phyloP scores from a whole-genome alignment of 2,113 vertebrate species.

The Ranitomeya variabilis region DNA sequence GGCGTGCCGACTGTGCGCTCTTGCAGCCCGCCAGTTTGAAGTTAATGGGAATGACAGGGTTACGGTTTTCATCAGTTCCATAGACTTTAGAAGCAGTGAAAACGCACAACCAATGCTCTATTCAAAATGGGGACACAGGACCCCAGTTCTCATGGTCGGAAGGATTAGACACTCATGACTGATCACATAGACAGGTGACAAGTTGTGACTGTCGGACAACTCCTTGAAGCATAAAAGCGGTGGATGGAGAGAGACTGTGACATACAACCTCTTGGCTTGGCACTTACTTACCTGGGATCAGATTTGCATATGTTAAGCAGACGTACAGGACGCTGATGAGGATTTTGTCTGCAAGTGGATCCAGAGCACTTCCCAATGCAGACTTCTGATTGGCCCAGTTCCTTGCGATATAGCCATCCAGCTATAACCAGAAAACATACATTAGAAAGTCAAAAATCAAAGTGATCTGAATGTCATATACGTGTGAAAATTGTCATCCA shows the following conservation, averaged over 20 bases:
- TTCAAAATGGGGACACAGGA: too few relatives aligned
- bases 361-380: constrained; percentile 93
- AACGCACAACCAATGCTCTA: too few relatives aligned
- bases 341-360: constrained; percentile 97
- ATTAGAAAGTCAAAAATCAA: not conserved
- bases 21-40: too few relatives aligned
- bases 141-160: too few relatives aligned
- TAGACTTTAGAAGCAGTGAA: too few relatives aligned
- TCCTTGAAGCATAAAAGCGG: not conserved
- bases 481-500: too few relatives aligned
- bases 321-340: constrained; percentile 95
- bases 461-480: not conserved
- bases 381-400: constrained; percentile 97
- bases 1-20: too few relatives aligned
- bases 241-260: not conserved
- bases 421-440: constrained; percentile 68
- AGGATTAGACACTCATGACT: too few relatives aligned
- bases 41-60: too few relatives aligned
- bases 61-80: too few relatives aligned
- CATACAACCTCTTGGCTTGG: not conserved
- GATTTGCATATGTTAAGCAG: constrained; percentile 90
- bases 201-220: too few relatives aligned
- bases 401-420: constrained; percentile 96
- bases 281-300: constrained; percentile 89
- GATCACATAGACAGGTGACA: too few relatives aligned